A percentile compares a stretch with the other conserved stretches of the same genome.
Conservation (phyloP, 2,113 vertebrate genomes). For the Oxyruncus cristatus region DNA sequence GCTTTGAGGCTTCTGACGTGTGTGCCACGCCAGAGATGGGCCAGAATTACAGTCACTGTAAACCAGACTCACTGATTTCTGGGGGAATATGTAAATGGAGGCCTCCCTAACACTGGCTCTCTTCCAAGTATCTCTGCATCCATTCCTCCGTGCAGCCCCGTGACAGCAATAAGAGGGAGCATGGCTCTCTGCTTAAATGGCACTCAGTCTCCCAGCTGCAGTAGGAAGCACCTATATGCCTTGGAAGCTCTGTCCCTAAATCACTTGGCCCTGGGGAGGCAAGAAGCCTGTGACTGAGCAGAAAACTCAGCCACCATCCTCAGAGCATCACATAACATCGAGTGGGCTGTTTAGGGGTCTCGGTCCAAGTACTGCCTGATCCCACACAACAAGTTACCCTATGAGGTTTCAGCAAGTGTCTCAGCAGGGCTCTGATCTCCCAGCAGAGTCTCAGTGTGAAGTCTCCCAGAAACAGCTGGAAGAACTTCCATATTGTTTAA, state of each 20-base stretch:
- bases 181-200: neutral
- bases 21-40: neutral
- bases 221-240: neutral
- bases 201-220: neutral
- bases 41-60: neutral
- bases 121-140: neutral
- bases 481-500: conserved; percentile 39
- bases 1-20: neutral
- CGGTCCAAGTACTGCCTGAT: neutral
- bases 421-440: neutral
- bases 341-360: neutral
- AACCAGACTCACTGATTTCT: neutral
- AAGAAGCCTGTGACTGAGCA: neutral
- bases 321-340: neutral
- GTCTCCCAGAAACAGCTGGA: conserved; percentile 17
- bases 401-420: neutral
- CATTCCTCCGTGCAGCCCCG: neutral
- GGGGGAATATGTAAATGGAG: neutral
- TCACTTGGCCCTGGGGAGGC: neutral
- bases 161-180: neutral
- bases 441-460: neutral
- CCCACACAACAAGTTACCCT: neutral
- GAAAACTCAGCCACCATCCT: neutral
- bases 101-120: neutral
- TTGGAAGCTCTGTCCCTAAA: neutral